These are phyloP conservation scores for Uromys caudimaculatus DNA, from an alignment of 2,797 vertebrate species.

Conservation along the genomic window DNA sequence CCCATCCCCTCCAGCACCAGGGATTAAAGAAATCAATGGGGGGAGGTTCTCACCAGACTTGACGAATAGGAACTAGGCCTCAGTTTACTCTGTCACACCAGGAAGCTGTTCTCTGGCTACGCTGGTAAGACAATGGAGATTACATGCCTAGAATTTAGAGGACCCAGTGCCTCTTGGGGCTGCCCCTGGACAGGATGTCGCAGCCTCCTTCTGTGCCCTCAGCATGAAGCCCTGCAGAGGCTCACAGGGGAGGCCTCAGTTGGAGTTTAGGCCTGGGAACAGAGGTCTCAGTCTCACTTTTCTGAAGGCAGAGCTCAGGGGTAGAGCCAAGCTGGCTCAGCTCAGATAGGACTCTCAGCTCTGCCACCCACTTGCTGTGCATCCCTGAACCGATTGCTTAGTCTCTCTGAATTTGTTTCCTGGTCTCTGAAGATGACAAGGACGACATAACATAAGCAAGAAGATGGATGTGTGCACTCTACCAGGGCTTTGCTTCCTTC, in stretches of 20 bases:
- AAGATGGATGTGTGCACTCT: fast-evolving
- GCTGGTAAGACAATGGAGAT: not conserved
- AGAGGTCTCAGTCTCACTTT: not conserved
- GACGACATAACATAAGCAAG: fast-evolving
- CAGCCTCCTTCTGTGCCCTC: not conserved
- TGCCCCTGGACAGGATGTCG: not conserved
- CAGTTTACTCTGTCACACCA: fast-evolving
- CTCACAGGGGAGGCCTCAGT: not conserved
- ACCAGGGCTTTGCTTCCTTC: not conserved
- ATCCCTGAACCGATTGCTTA: not conserved
- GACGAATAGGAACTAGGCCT: not conserved
- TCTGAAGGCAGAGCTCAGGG: not conserved
- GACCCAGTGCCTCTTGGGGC: not conserved
- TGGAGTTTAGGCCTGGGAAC: too few species aligned
- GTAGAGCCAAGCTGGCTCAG: not conserved
- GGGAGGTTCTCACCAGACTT: too few species aligned
- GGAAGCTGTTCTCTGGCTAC: fast-evolving
- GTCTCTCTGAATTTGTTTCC: slow-evolving; percentile 22
- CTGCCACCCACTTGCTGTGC: not conserved
- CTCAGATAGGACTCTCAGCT: not conserved
- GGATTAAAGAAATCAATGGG: too few species aligned
- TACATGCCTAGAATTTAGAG: not conserved
- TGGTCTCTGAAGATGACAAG: not conserved
- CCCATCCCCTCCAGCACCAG: not conserved
- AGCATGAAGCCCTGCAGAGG: too few species aligned